phyloP scores from a whole-genome alignment of 1,140 invertebrate species.

The Drosophila pectinifera region DNA sequence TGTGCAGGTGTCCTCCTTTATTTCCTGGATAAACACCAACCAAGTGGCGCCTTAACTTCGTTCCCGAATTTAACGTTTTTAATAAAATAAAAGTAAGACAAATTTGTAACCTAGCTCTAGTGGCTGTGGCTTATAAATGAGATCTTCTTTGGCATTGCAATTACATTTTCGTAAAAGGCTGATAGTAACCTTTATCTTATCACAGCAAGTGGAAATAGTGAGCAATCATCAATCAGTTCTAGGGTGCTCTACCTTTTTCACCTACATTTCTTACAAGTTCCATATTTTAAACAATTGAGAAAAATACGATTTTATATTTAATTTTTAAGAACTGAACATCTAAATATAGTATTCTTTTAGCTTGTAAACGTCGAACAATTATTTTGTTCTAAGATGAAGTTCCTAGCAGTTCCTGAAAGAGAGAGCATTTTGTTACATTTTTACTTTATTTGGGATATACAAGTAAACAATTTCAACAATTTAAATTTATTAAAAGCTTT shows the following conservation, averaged over 20 bases:
- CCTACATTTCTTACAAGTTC: no score
- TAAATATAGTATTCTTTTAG: no score
- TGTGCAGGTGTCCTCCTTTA: conserved; percentile 88
- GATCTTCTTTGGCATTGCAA: background rate
- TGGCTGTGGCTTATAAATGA: conserved; percentile 9
- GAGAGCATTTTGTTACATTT: no score
- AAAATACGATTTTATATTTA: no score
- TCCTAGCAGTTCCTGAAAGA: no score
- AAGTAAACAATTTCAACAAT: no score
- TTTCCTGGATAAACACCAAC: conserved; percentile 87
- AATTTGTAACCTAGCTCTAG: conserved; percentile 7
- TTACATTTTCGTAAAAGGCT: conserved; percentile 2
- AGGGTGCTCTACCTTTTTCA: background rate
- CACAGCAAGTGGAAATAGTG: background rate
- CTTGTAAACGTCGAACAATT: no score
- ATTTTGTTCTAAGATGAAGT: no score
- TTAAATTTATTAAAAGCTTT: background rate
- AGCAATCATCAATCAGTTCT: background rate
- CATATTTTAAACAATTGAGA: no score
- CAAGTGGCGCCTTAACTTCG: conserved; percentile 36
- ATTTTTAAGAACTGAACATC: no score
- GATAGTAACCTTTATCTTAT: conserved; percentile 22
- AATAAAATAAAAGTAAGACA: conserved; percentile 18
- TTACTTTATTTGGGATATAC: no score
- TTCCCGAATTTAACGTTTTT: background rate